phyloP scores from a whole-genome alignment of 2,113 vertebrate genomes.

The Prochilodus magdalenae region DNA sequence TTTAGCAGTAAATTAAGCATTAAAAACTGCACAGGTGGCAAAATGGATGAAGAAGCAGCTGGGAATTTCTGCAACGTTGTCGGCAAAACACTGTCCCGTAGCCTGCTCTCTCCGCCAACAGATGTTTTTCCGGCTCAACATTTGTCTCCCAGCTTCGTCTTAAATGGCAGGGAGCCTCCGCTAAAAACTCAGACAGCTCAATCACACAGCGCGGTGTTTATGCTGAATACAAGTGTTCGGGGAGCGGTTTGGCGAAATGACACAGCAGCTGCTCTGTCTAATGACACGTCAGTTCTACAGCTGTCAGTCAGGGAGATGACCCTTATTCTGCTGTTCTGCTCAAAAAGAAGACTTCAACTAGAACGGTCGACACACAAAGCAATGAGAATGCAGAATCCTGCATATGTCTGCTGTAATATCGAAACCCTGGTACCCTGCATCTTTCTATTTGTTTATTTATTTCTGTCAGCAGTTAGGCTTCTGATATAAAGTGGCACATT shows the following conservation, averaged over 20 bases:
- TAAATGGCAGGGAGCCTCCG: slow-evolving; percentile 50
- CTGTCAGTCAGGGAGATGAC: slow-evolving; percentile 34
- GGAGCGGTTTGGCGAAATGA: slow-evolving; percentile 26
- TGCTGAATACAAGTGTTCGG: slow-evolving; percentile 49
- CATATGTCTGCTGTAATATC: neutral
- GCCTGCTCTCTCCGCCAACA: slow-evolving; percentile 51
- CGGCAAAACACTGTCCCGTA: slow-evolving; percentile 24
- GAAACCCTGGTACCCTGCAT: no score
- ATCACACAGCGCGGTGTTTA: slow-evolving; percentile 46
- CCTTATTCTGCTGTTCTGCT: slow-evolving; percentile 1
- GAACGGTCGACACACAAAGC: neutral
- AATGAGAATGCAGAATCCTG: neutral
- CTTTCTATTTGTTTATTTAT: no score
- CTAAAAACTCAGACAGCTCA: slow-evolving; percentile 29
- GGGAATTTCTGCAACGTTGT: slow-evolving; percentile 50
- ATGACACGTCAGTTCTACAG: slow-evolving; percentile 46
- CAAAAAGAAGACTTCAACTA: slow-evolving; percentile 15
- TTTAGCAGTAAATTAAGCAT: slow-evolving; percentile 59
- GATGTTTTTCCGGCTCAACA: slow-evolving; percentile 57
- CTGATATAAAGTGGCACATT: no score
- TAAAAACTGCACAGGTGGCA: slow-evolving; percentile 60
- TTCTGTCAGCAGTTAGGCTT: no score
- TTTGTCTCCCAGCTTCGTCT: slow-evolving; percentile 53
- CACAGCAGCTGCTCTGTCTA: slow-evolving; percentile 46
- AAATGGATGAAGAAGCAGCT: slow-evolving; percentile 53